Conservation (phyloP, 2,113 vertebrate species). For the Dipodomys ordii region DNA sequence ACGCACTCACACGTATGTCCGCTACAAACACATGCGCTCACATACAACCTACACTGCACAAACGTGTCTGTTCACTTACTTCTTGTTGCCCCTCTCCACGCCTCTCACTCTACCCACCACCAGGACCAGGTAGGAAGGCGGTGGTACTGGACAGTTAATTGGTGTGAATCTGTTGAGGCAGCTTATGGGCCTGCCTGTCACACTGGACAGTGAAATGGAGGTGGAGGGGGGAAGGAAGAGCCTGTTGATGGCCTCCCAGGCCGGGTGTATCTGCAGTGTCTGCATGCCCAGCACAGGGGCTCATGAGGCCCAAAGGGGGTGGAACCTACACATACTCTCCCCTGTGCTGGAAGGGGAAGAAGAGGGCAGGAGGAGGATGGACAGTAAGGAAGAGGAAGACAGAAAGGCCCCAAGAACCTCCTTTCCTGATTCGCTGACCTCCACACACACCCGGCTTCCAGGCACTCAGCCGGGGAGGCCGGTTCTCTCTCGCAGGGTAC, state of each 20-base stretch:
- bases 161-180: rapidly evolving
- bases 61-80: rapidly evolving
- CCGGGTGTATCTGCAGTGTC: background rate
- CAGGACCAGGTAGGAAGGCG: background rate
- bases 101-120: too few species aligned
- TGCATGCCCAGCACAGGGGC: rapidly evolving
- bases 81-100: too few species aligned
- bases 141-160: background rate
- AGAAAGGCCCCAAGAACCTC: background rate
- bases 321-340: too few species aligned
- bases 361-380: rapidly evolving
- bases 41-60: too few species aligned
- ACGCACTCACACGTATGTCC: too few species aligned
- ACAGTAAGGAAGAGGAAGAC: background rate
- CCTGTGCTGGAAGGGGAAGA: background rate
- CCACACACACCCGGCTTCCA: background rate
- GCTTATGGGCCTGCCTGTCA: rapidly evolving
- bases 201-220: background rate
- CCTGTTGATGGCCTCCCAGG: rapidly evolving
- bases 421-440: rapidly evolving
- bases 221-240: background rate
- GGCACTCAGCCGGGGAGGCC: background rate
- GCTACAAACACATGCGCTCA: too few species aligned
- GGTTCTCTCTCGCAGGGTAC: too few species aligned
- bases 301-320: rapidly evolving